Evolutionary conservation across 2,888 invertebrate genomes (phyloP), one percentile per base, ranked within the genome.

Genomic region (Andrena haemorrhoa): DNA sequence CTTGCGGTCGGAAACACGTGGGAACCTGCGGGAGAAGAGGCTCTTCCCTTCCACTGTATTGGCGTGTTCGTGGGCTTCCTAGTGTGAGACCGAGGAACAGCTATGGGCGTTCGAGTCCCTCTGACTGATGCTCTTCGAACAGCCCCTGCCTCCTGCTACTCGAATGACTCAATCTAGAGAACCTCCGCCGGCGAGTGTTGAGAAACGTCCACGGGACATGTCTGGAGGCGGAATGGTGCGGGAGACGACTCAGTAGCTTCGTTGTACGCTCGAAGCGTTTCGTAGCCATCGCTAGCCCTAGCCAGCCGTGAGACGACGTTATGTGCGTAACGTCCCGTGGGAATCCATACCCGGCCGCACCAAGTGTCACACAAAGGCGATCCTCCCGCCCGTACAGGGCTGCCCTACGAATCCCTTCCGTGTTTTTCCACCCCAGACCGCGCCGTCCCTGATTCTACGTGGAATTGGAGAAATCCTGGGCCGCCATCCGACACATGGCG

Each of bases 1-100:
- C 90, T 88, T 91, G 91, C 86, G 91, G 91, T 91, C 88, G 91
- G 89, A 86, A 90, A 89, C 92, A 91, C 91, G 91, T 92, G 92
- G 91, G 92, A 92, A 91, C 90, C 89, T 89, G 87, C 83, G 85
- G 88, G 86, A 88, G 80, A 86, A 83, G 82, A 83, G 80, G 73
- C 75, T 85, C 82, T 77, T 74, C 82, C 87, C 79, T 75, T 77
- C 72, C 51, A 51, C 33, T 61, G 73, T 86, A 69, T 78, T 70
- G 82, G 86, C 88, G 83, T 79, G 83, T 85, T 68, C 79, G 65
- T 78, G 66, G 66, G 71, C 70, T 79, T 79, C 56, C 74, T 60
- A 70, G 74, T 80, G 86, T 82, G 75, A 65, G 79, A 72, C 63
- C 61, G 69, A 56, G 60, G 66, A 41, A 23, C 65, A n/a, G 10